Conservation (phyloP, 2,888 invertebrate genomes). For the Agriotes lineatus region DNA sequence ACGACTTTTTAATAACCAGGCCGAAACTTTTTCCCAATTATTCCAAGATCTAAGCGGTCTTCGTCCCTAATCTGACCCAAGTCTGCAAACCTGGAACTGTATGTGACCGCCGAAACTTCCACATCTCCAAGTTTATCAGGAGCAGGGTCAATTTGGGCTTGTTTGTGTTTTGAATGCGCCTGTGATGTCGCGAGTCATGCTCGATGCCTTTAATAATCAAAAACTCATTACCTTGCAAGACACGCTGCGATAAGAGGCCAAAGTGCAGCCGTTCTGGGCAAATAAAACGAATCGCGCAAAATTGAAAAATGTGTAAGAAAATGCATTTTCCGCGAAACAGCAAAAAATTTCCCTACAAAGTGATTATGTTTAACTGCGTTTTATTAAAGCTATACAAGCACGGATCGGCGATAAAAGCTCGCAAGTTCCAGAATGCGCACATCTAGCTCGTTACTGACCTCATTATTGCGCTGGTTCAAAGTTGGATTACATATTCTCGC, state of each 20-base stretch:
- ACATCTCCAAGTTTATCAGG: too few species aligned
- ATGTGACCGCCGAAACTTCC: too few species aligned
- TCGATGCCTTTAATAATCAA: background rate
- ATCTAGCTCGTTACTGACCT: constrained; percentile 24
- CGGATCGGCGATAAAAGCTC: constrained; percentile 34
- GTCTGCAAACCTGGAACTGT: too few species aligned
- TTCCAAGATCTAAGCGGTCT: too few species aligned
- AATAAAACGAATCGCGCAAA: background rate
- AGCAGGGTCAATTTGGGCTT: too few species aligned
- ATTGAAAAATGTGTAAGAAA: background rate
- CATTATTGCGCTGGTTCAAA: constrained; percentile 34
- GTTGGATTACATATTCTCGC: constrained; percentile 21
- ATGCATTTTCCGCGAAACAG: background rate
- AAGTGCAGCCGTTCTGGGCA: background rate
- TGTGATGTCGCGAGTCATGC: too few species aligned
- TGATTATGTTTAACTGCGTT: constrained; percentile 29
- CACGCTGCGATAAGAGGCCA: background rate
- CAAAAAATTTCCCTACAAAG: constrained; percentile 9
- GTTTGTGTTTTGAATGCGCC: too few species aligned
- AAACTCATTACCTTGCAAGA: background rate
- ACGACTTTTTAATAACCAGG: too few species aligned
- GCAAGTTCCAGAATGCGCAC: constrained; percentile 31
- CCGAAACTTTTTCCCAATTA: too few species aligned
- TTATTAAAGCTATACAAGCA: constrained; percentile 33
- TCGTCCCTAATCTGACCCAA: too few species aligned